A percentile compares a stretch with the other conserved stretches of the same genome.
phyloP scores from a whole-genome alignment of 2,113 vertebrate species.

The Ranitomeya imitator region DNA sequence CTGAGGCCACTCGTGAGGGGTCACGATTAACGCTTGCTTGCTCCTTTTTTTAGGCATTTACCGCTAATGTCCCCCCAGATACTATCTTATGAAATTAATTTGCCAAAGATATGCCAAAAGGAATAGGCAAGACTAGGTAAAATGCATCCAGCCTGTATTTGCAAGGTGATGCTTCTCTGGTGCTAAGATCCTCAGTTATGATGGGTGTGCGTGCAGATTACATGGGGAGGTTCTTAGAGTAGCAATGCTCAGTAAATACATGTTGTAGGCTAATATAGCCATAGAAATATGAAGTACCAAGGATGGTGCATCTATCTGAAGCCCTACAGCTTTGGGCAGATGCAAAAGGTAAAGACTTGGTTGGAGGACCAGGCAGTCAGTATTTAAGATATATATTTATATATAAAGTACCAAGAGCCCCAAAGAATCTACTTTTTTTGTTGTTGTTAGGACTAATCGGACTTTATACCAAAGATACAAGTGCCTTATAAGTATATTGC shows the following conservation, averaged over 20 bases:
- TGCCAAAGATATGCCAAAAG: background rate
- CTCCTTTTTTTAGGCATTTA: background rate
- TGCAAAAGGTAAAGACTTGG: background rate
- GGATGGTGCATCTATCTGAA: background rate
- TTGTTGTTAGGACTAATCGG: background rate
- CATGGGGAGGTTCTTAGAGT: background rate
- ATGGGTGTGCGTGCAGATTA: background rate
- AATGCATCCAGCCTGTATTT: background rate
- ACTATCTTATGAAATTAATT: background rate
- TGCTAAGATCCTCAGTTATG: background rate
- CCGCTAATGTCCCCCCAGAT: background rate
- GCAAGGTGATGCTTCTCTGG: background rate
- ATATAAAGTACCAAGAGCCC: conserved; percentile 15
- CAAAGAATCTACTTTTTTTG: background rate
- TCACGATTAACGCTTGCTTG: background rate
- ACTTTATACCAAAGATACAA: conserved; percentile 29
- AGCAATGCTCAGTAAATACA: conserved; percentile 16
- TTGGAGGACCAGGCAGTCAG: background rate
- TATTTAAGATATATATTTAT: conserved; percentile 6
- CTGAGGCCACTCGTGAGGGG: background rate
- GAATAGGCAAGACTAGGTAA: background rate
- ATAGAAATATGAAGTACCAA: background rate
- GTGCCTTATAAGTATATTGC: conserved; percentile 2
- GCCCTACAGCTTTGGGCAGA: background rate
- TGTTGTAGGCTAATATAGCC: background rate